Evolutionary conservation across 2,888 invertebrate genomes (phyloP).

Genomic region (Amphiduros pacificus): DNA sequence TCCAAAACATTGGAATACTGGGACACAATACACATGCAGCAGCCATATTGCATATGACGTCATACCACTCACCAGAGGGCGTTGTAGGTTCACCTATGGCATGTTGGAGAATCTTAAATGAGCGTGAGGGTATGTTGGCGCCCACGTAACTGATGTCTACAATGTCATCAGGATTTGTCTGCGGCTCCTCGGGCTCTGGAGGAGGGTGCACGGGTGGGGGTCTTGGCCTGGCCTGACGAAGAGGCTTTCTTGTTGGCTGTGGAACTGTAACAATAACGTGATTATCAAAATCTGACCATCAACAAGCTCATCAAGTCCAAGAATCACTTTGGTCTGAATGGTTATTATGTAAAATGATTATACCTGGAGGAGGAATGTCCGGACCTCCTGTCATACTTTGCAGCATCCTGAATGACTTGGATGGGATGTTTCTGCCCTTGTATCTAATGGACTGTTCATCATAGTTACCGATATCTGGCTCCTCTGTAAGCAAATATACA

Average conservation of each 20-base stretch:
- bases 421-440: conserved; percentile 65
- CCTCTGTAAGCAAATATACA: too few relatives aligned
- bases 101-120: conserved; percentile 34
- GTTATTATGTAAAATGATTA: too few relatives aligned
- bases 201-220: too few relatives aligned
- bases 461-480: conserved; percentile 39
- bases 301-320: too few relatives aligned
- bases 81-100: conserved; percentile 26
- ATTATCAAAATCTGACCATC: too few relatives aligned
- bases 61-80: too few relatives aligned
- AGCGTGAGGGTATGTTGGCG: conserved; percentile 66
- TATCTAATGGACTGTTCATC: conserved; percentile 54
- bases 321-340: too few relatives aligned
- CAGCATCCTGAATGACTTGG: conserved; percentile 68
- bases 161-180: conserved; percentile 41
- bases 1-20: too few relatives aligned
- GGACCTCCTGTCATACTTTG: conserved; percentile 45
- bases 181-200: conserved; percentile 33
- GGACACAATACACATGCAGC: too few relatives aligned
- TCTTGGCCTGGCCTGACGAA: conserved; percentile 7
- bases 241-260: background rate
- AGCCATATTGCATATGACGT: too few relatives aligned
- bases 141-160: conserved; percentile 63
- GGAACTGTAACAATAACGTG: background rate
- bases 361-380: background rate